These are phyloP conservation scores for Megathymus violae DNA, from an alignment of 1,140 invertebrate genomes.

Conservation along the genomic window DNA sequence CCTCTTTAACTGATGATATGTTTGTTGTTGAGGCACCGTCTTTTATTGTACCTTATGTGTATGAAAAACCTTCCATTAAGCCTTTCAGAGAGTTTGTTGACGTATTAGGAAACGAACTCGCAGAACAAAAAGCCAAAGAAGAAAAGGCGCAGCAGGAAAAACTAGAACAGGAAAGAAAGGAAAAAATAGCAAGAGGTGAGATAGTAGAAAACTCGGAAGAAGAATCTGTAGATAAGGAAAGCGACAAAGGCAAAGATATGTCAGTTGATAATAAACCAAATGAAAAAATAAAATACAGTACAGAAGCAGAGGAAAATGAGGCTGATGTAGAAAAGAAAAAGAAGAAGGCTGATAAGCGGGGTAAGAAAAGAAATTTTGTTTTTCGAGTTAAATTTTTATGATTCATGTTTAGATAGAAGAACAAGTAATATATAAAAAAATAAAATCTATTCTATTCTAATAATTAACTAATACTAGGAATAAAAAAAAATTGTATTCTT, in stretches of 20 bases:
- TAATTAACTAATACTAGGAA: too few relatives aligned
- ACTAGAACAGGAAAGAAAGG: slow-evolving; percentile 58
- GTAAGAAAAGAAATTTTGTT: slow-evolving; percentile 43
- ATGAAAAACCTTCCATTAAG: slow-evolving; percentile 92
- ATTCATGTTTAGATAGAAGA: too few relatives aligned
- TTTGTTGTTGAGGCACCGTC: slow-evolving; percentile 95
- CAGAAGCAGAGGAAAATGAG: slow-evolving; percentile 56
- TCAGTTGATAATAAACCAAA: slow-evolving; percentile 57
- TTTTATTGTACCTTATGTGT: slow-evolving; percentile 96
- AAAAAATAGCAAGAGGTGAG: slow-evolving; percentile 63
- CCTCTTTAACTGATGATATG: slow-evolving; percentile 94
- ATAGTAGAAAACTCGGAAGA: slow-evolving; percentile 51
- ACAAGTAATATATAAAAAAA: too few relatives aligned
- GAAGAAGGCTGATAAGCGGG: slow-evolving; percentile 71
- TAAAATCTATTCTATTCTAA: too few relatives aligned
- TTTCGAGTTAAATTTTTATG: background rate
- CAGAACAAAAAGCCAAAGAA: slow-evolving; percentile 79
- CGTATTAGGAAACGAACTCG: slow-evolving; percentile 86
- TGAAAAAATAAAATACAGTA: slow-evolving; percentile 56
- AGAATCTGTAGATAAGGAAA: slow-evolving; percentile 56
- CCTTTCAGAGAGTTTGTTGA: slow-evolving; percentile 90
- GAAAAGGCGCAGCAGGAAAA: slow-evolving; percentile 65
- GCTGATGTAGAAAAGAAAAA: slow-evolving; percentile 62
- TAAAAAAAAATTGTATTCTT: too few relatives aligned
- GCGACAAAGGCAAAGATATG: slow-evolving; percentile 22